Percentiles rank a stretch among this genome's conserved stretches.
phyloP scores from a whole-genome alignment of 2,797 vertebrate genomes.

The Enteromius afrohamiltoni region DNA sequence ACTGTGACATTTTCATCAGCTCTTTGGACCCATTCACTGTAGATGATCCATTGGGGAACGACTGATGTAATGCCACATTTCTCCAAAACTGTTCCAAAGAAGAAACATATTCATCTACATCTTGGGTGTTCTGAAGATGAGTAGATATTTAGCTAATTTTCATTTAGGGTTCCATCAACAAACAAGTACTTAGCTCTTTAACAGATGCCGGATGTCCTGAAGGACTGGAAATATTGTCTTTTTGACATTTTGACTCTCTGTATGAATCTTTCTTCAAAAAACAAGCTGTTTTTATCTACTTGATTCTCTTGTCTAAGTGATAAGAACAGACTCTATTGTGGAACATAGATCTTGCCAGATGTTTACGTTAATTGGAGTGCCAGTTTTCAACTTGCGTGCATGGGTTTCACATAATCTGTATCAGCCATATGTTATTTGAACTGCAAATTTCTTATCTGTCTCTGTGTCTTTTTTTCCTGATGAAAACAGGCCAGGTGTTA shows the following conservation, averaged over 20 bases:
- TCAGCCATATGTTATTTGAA: slow-evolving; percentile 33
- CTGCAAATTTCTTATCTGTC: background rate
- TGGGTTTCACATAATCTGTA: slow-evolving; percentile 5
- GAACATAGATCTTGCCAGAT: slow-evolving; percentile 12
- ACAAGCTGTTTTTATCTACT: background rate
- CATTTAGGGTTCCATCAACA: background rate
- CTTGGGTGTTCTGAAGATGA: background rate
- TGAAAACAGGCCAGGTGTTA: slow-evolving; percentile 27
- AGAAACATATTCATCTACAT: background rate
- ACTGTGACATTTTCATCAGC: too few relatives aligned
- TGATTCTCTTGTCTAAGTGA: background rate
- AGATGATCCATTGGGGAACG: background rate
- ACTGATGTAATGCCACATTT: background rate
- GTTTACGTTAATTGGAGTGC: slow-evolving; percentile 26
- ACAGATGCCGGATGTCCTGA: background rate
- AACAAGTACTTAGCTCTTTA: background rate
- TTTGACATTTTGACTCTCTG: background rate
- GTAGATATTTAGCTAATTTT: background rate
- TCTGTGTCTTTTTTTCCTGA: too few relatives aligned
- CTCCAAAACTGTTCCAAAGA: background rate
- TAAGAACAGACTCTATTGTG: background rate
- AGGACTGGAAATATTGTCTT: background rate
- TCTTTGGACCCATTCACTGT: background rate
- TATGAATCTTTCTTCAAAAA: background rate
- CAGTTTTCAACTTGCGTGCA: background rate